Evolutionary conservation across 2,113 vertebrate genomes (phyloP).

Genomic region (Piaya cayana): DNA sequence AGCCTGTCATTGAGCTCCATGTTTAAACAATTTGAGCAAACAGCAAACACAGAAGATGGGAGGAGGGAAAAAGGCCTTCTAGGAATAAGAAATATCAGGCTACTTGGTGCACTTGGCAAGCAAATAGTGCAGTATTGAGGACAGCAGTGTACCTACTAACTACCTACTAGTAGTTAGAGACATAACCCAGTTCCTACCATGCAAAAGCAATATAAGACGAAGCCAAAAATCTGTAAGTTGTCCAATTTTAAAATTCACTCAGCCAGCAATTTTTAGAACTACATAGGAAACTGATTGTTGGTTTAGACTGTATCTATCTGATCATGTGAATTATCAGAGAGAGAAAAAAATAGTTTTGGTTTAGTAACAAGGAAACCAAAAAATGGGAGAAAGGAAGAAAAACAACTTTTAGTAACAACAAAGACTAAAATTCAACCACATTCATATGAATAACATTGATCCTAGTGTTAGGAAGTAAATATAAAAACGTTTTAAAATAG

Average conservation of each 20-base stretch:
- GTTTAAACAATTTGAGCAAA: slow-evolving; percentile 70
- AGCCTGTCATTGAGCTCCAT: slow-evolving; percentile 64
- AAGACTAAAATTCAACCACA: slow-evolving; percentile 7
- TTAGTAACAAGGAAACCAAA: background rate
- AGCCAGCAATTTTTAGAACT: background rate
- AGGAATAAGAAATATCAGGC: slow-evolving; percentile 38
- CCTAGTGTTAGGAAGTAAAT: slow-evolving; percentile 23
- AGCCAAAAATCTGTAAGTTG: background rate
- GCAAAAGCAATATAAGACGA: background rate
- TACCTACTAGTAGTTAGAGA: background rate
- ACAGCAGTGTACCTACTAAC: background rate
- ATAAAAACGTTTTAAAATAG: slow-evolving; percentile 54
- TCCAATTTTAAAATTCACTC: background rate
- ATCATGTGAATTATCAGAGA: background rate
- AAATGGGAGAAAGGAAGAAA: background rate
- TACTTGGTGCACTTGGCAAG: background rate
- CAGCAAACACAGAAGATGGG: slow-evolving; percentile 62
- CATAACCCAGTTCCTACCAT: background rate
- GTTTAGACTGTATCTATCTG: background rate
- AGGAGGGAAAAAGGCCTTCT: slow-evolving; percentile 46
- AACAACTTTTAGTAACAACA: background rate
- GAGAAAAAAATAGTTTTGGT: background rate
- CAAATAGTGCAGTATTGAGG: background rate
- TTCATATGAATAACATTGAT: background rate
- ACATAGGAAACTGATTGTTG: background rate